Base-by-base conservation (phyloP, 2,888 invertebrate genomes). In the Flabesymbios commensalis region DNA sequence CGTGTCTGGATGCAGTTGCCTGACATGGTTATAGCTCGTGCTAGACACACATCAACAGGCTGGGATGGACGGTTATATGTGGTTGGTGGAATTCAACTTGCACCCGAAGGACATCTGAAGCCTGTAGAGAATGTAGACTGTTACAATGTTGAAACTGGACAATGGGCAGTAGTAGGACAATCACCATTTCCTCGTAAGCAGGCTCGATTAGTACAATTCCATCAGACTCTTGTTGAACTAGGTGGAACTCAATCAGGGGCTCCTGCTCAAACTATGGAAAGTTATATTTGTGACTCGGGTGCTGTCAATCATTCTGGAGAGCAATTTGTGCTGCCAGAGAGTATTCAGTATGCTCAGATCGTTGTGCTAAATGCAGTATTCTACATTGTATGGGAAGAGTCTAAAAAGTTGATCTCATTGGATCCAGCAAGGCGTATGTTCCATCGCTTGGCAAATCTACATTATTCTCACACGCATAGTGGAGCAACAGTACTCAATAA, bases 311-410 rank as follows among this genome's bases (percentile, higher is more conserved):
- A 77, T 5, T 65, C 76, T 4, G 74, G 77, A 4, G 80, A 80
- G 62, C 79, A 81, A 61, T 79, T 77, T 64, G 73, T 79, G 28
- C 71, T 81, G 53, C 79, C 80, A 2, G 76, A 78, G 49, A 63
- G 70, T 32, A 78, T 80, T 26, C 74, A 79, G 64, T 74, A 64
- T 67, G 73, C 78, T 48, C 75, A 79, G 65, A 75, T 80, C 51
- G 73, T 78, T 19, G 33, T 77, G n/a, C 68, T 80, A 19, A 73
- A 77, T 61, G 74, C 71, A 5, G 73, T 78, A 26, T 78, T 80
- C 67, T 80, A 79, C 70, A 80, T 81, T 59, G 72, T 81, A n/a
- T 81, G 81, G 80, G 77, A 80, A 60, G 78, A 80, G 61, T 64
- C 74, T 1, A 74, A 74, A 61, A 78, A 78, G 63, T 65, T 80